Base-by-base conservation (phyloP, 2,888 invertebrate species). In the Campoplex nolae region DNA sequence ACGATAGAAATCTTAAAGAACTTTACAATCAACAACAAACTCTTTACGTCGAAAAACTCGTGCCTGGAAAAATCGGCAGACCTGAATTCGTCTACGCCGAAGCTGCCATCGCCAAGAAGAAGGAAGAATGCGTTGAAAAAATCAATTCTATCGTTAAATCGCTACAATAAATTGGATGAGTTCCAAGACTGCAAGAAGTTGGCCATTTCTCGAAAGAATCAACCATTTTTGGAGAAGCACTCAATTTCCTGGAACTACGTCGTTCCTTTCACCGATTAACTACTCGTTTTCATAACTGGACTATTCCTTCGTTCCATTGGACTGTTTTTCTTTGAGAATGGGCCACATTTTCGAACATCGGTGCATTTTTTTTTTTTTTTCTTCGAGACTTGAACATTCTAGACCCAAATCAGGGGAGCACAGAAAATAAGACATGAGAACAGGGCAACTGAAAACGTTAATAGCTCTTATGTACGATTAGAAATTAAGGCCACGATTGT, bases 21-120 rank as follows among this genome's bases (percentile, higher is more conserved):
- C 88, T 95, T 2, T 95, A 95, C 88, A 93, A 93, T 83, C 95
- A 95, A 78, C 95, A 95, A 65, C 96, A 96, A 88, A 94, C 95
- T 32, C 92, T 95, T 28, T 95, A 95, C 85, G 95, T 96, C n/a
- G 97, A 97, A 89, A 96, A 96, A 91, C 93, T 97, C 62, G 95
- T 96, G 32, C 94, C 95, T 6, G 96, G 95, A 13, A 96, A 96
- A 93, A 95, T 96, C 89, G 94, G 94, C 75, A 95, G 96, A 86
- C 95, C 95, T 83, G 95, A 95, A 88, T 96, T 96, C 91, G 93
- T 96, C 58, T 96, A 96, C 65, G 94, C 95, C 23, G 96, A 96
- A 90, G 93, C 95, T 75, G 93, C 93, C 35, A 95, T 96, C 56
- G 94, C 94, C 48, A 95, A 95, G 90, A 96, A 96, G 92, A 95